Percentiles rank a stretch among this genome's conserved stretches.
These are phyloP conservation scores for Agriotes lineatus DNA, from an alignment of 2,888 invertebrate genomes.

Conservation along the genomic window DNA sequence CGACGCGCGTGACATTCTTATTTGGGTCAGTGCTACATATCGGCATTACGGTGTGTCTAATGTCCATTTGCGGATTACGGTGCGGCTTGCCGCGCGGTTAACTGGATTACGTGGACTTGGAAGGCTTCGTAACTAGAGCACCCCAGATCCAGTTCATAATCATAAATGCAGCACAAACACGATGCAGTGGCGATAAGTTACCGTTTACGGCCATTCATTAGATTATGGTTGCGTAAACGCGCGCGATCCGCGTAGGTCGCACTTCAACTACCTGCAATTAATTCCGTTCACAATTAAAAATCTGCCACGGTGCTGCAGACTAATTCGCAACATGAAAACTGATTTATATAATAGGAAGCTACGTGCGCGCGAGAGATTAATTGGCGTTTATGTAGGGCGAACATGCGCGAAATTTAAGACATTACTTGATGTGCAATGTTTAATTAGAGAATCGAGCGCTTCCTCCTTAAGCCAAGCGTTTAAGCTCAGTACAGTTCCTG, in stretches of 20 bases:
- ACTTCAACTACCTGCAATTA: neutral
- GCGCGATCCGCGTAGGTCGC: neutral
- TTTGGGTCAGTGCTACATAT: conserved; percentile 27
- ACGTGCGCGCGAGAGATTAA: too few relatives aligned
- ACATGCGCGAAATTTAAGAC: too few relatives aligned
- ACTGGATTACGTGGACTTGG: conserved; percentile 38
- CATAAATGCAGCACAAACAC: conserved; percentile 15
- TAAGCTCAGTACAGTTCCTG: too few relatives aligned
- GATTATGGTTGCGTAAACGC: conserved; percentile 11
- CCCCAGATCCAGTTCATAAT: conserved; percentile 25
- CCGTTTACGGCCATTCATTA: neutral
- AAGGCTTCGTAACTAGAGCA: conserved; percentile 34
- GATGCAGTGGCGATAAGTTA: conserved; percentile 6
- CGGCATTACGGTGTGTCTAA: neutral
- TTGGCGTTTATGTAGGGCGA: too few relatives aligned
- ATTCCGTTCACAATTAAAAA: conserved; percentile 5
- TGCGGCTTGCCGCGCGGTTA: conserved; percentile 19
- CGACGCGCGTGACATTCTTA: neutral
- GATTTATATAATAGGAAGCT: neutral
- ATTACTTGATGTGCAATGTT: too few relatives aligned
- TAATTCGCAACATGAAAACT: neutral
- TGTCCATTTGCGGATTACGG: conserved; percentile 17
- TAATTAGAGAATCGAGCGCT: too few relatives aligned
- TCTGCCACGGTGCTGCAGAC: neutral
- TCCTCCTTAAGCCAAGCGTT: too few relatives aligned